Evolutionary conservation across 2,797 vertebrate species (phyloP).

Genomic region (Champsocephalus esox): DNA sequence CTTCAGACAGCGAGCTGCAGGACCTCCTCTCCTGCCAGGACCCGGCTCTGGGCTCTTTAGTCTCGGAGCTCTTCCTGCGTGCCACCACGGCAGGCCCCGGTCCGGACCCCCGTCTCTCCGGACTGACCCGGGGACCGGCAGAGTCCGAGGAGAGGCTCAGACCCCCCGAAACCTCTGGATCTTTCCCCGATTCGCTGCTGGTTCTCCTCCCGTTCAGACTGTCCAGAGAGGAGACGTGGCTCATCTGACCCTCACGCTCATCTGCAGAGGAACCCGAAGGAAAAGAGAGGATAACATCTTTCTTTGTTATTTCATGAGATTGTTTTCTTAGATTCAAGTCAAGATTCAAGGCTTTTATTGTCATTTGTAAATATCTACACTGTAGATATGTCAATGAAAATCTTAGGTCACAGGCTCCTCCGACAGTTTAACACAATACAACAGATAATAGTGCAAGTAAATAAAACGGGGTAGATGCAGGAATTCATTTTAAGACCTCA

Average conservation of each 20-base stretch:
- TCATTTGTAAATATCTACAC: no score
- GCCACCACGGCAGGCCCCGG: slow-evolving; percentile 67
- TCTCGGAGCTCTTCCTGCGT: slow-evolving; percentile 75
- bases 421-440: no score
- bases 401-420: no score
- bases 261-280: slow-evolving; percentile 60
- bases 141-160: slow-evolving; percentile 35
- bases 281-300: no score
- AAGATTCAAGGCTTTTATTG: no score
- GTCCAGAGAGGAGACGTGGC: slow-evolving; percentile 82
- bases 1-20: slow-evolving; percentile 74
- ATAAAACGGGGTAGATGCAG: no score
- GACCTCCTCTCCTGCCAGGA: slow-evolving; percentile 73
- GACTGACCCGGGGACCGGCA: slow-evolving; percentile 44
- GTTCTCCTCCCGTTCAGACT: slow-evolving; percentile 78
- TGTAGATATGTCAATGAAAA: no score
- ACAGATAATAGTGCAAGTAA: no score
- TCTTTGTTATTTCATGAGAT: no score
- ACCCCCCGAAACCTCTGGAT: slow-evolving; percentile 60
- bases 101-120: slow-evolving; percentile 66
- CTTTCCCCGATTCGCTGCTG: slow-evolving; percentile 80
- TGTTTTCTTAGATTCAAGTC: not conserved
- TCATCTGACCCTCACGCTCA: slow-evolving; percentile 78
- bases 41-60: slow-evolving; percentile 48
- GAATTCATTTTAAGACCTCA: no score